These are phyloP conservation scores for Pongo pygmaeus DNA, from an alignment of 2,113 vertebrate species.

Conservation along the genomic window DNA sequence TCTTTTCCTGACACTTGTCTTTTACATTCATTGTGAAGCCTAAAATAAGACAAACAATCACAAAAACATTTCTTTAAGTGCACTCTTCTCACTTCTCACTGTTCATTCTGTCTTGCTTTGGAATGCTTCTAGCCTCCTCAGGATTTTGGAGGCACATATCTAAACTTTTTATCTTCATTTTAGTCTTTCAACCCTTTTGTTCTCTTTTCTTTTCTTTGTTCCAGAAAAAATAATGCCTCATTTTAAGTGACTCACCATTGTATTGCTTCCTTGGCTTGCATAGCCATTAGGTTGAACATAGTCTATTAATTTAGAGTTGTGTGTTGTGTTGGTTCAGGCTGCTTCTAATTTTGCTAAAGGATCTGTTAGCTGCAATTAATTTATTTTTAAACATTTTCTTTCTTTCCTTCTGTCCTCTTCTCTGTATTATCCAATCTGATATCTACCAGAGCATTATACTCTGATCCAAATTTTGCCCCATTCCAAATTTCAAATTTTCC, in stretches of 20 bases:
- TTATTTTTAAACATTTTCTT: conserved; percentile 68
- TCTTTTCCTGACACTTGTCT: conserved; percentile 57
- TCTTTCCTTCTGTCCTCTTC: conserved; percentile 45
- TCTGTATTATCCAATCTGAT: conserved; percentile 50
- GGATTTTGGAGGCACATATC: neutral
- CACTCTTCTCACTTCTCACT: conserved; percentile 1
- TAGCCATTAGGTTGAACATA: conserved; percentile 37
- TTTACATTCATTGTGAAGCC: conserved; percentile 15
- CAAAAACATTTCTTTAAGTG: conserved; percentile 17
- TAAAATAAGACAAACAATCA: conserved; percentile 52
- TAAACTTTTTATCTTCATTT: conserved; percentile 49
- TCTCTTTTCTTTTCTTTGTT: conserved; percentile 35
- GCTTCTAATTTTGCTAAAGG: conserved; percentile 66
- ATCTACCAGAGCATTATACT: conserved; percentile 12
- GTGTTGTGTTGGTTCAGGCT: conserved; percentile 49
- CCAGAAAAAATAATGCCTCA: neutral
- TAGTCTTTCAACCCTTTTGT: conserved; percentile 55
- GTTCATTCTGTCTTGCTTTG: conserved; percentile 41
- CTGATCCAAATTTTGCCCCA: conserved; percentile 15
- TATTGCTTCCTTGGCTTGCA: conserved; percentile 46
- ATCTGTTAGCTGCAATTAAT: conserved; percentile 59
- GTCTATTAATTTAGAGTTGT: conserved; percentile 60
- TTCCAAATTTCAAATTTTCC: conserved; percentile 40
- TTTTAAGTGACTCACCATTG: conserved; percentile 59
- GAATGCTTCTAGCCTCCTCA: conserved; percentile 28